Percentiles rank a stretch among this genome's conserved stretches.
Conservation (phyloP, 2,113 vertebrate genomes). For the Gambusia affinis region DNA sequence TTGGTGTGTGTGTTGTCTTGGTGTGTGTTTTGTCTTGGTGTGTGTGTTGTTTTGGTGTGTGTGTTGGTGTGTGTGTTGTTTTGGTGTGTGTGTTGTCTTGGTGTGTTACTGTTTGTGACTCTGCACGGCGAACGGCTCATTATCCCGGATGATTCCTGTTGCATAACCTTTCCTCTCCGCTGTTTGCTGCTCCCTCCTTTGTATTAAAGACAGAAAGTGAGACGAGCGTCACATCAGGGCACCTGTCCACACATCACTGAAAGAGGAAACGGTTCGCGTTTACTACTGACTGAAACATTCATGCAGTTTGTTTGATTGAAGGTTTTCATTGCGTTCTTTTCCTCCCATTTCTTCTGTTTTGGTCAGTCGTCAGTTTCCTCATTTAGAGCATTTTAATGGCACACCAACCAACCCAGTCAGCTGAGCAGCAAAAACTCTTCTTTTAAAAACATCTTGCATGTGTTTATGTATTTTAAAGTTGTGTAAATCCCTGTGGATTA, state of each 20-base stretch:
- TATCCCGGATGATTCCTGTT: slow-evolving; percentile 40
- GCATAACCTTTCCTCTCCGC: slow-evolving; percentile 24
- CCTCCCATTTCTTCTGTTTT: background rate
- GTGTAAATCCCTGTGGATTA: background rate
- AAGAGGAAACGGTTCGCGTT: background rate
- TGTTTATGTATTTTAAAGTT: too few species aligned
- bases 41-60: background rate
- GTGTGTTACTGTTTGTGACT: background rate
- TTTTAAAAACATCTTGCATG: too few species aligned
- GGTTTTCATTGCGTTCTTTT: background rate
- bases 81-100: background rate
- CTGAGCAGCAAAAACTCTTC: too few species aligned
- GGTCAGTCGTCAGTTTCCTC: background rate
- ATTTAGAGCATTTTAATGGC: background rate
- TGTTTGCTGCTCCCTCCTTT: background rate
- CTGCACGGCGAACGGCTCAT: slow-evolving; percentile 7
- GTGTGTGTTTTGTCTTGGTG: slow-evolving; percentile 2
- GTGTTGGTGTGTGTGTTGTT: slow-evolving; percentile 1
- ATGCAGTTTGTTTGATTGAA: background rate
- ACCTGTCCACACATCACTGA: background rate
- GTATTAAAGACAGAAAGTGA: background rate
- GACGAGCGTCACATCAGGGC: background rate
- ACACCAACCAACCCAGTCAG: background rate
- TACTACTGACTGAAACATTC: background rate
- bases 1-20: background rate